Evolutionary conservation across 2,113 vertebrate species (phyloP), one percentile per base, ranked within the genome.

Genomic region (Axis porcinus): DNA sequence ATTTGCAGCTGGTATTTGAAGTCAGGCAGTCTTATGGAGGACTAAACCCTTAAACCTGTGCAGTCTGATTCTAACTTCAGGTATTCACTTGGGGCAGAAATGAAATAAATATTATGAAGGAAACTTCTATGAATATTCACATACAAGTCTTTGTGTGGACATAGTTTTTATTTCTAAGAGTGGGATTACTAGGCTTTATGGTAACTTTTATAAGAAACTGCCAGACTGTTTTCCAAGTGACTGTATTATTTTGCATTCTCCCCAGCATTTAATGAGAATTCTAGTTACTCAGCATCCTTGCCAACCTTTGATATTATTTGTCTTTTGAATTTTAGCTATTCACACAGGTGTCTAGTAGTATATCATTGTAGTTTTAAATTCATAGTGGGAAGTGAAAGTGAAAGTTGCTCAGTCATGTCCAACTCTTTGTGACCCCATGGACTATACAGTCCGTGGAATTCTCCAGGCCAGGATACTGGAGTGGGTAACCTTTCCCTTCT

Each of bases 321-420:
- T 94, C 67, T 94, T 96, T 86, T 81, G 4, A 81, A 90, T 82
- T 86, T 90, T 90, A 93, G 43, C 10, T 86, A 23, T 86, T 86
- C 14, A 12, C 7, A 60, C 50, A 30, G 67, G 0, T 97, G 9
- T 86, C 3, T 86, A 67, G 57, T 33, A 11, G 14, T 74, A 62
- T 55, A 30, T 91, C 45, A 82, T 8, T 91, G 17, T 82, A 82
- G 30, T 86, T 93, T 95, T 47, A 60, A 86, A 82, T 86, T 89
- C 89, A 7, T 11, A 33, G n/a, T 70, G 67, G 67, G 52, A 54
- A 54, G 14, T 16, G 52, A 70, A 70, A 70, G 67, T 70, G n/a
- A 70, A 70, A 40, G n/a, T 40, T 70, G 19, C 67, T 70, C 67
- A 70, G n/a, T 70, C n/a, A 36, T 40, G 67, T 70, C n/a, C 67